Conservation (phyloP, 2,888 invertebrate genomes). For the Orthosia incerta region DNA sequence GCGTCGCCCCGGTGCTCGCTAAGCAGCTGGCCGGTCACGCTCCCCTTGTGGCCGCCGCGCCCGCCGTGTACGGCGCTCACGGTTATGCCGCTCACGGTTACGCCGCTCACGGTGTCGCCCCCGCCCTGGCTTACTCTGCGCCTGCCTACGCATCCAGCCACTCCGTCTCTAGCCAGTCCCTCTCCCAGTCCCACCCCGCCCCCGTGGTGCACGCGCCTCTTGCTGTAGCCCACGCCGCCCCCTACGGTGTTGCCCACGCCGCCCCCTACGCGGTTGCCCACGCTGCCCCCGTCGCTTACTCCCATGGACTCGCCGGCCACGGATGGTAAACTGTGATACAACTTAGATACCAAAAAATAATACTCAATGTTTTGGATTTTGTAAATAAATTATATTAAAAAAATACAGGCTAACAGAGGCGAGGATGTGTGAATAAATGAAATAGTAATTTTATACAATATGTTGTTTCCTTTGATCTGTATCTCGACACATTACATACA, state of each 20-base stretch:
- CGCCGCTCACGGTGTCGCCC: slow-evolving; percentile 67
- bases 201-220: slow-evolving; percentile 71
- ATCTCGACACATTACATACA: slow-evolving; percentile 21
- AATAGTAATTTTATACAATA: slow-evolving; percentile 74
- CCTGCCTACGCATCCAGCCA: slow-evolving; percentile 75
- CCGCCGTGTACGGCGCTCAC: slow-evolving; percentile 64
- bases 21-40: slow-evolving; percentile 85
- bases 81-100: slow-evolving; percentile 61
- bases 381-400: slow-evolving; percentile 86
- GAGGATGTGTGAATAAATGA: slow-evolving; percentile 90
- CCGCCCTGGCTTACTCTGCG: slow-evolving; percentile 69
- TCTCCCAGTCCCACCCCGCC: slow-evolving; percentile 85
- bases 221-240: slow-evolving; percentile 77
- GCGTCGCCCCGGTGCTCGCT: slow-evolving; percentile 85
- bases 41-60: slow-evolving; percentile 66
- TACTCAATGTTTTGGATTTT: slow-evolving; percentile 85
- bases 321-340: slow-evolving; percentile 89
- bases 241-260: slow-evolving; percentile 76
- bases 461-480: slow-evolving; percentile 54
- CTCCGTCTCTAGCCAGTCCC: slow-evolving; percentile 81
- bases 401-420: slow-evolving; percentile 83
- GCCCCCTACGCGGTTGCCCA: slow-evolving; percentile 70
- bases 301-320: slow-evolving; percentile 76
- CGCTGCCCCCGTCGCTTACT: slow-evolving; percentile 67
- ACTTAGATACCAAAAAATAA: slow-evolving; percentile 84